A percentile compares a stretch with the other conserved stretches of the same genome.
Conservation (phyloP, 2,888 invertebrate species). For the Ischnura elegans region DNA sequence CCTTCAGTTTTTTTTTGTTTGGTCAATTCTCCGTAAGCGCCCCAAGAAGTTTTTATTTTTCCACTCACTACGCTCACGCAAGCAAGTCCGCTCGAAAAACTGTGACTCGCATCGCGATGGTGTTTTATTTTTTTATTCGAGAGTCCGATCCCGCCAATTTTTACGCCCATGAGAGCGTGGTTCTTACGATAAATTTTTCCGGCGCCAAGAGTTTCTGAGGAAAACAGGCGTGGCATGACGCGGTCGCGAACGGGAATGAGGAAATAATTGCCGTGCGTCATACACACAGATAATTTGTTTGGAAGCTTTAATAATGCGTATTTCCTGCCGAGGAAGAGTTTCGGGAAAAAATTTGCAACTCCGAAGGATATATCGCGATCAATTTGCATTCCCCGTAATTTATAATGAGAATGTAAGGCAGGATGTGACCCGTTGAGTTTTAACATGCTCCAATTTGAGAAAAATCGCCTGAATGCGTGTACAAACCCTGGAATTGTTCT, state of each 20-base stretch:
- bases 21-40: background rate
- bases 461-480: too few species aligned
- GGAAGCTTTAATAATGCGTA: too few species aligned
- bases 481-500: too few species aligned
- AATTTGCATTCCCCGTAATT: too few species aligned
- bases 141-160: too few species aligned
- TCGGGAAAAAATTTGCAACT: background rate
- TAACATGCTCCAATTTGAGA: too few species aligned
- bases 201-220: background rate
- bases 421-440: too few species aligned
- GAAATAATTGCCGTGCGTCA: background rate
- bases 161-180: background rate
- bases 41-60: background rate
- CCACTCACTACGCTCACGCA: background rate
- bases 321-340: background rate
- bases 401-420: too few species aligned
- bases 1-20: background rate
- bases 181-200: background rate
- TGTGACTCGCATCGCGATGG: too few species aligned
- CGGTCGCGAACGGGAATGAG: background rate
- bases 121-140: too few species aligned
- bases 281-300: background rate
- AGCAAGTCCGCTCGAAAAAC: background rate
- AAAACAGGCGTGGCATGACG: background rate
- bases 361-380: background rate